Evolutionary conservation across 2,888 invertebrate genomes (phyloP), one percentile per base, ranked within the genome.

Genomic region (Terebella lapidaria): DNA sequence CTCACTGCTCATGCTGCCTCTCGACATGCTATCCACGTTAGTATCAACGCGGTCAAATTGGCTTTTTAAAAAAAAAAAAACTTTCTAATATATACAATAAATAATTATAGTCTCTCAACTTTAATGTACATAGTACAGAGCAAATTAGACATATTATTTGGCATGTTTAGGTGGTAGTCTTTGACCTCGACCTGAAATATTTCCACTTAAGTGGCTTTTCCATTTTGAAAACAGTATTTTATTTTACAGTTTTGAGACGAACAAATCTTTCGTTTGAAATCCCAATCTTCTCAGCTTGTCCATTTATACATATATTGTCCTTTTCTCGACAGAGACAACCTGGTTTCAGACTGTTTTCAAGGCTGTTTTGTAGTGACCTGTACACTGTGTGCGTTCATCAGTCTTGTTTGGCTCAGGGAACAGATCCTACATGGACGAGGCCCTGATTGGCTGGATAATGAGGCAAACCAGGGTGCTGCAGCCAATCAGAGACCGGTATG

Each of bases 381-480:
- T 77, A 97, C 97, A 1, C 81, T 97, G 60, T 90, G 94, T 78
- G 92, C 93, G 0, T 99, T 99, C 77, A 95, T 99, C 72, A 94
- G 95, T 3, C 83, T 97, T 53, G 93, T 99, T 2, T 99, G 99
- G 97, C 83, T 99, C 54, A 83, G 97, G 67, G 99, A 99, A 81
- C 99, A 99, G 82, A 96, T 99, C 63, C 85, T 97, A 72, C 93
- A 95, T 77, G 96, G 95, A 0, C 96, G 95, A 28, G 96, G 94
- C 0, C 95, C 95, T 0, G 95, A 95, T 73, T 96, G 96, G 96
- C 84, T 96, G 74, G 92, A 89, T 75, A 84, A 75, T 45, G 75
- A 74, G n/a, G 10, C 42, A 35, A n/a, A 35, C n/a, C 28, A 5
- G 42, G 30, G 54, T 20, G 54, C 35, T 28, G 67, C 68, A 52